phyloP scores from a whole-genome alignment of 2,113 vertebrate species.

The Collichthys lucidus region DNA sequence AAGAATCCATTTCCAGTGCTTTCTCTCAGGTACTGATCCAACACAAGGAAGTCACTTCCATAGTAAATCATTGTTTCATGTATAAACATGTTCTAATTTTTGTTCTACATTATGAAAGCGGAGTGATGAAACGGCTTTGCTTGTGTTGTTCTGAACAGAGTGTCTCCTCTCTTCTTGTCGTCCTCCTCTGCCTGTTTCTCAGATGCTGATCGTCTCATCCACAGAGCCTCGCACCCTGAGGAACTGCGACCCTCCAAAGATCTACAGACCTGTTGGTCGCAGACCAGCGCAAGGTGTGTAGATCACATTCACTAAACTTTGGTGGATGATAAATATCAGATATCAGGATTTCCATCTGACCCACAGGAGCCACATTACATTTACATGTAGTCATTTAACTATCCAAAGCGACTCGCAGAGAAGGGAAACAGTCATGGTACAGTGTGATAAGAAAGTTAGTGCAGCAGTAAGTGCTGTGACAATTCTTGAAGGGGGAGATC shows the following conservation, averaged over 20 bases:
- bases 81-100: too few relatives aligned
- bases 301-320: not conserved
- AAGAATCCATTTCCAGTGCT: slow-evolving; percentile 65
- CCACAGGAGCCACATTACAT: not conserved
- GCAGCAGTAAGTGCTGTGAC: too few relatives aligned
- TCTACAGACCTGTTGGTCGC: not conserved
- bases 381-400: too few relatives aligned
- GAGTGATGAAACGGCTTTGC: not conserved
- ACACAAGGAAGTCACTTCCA: too few relatives aligned
- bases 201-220: slow-evolving; percentile 80
- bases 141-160: too few relatives aligned
- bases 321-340: not conserved
- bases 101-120: too few relatives aligned
- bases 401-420: too few relatives aligned
- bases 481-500: too few relatives aligned
- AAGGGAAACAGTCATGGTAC: too few relatives aligned
- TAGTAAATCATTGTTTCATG: too few relatives aligned
- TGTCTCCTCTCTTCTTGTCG: not conserved
- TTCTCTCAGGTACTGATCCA: slow-evolving; percentile 77
- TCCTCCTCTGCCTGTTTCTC: not conserved
- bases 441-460: too few relatives aligned
- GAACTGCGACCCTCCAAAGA: slow-evolving; percentile 65
- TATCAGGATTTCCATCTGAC: not conserved
- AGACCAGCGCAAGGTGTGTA: slow-evolving; percentile 28
- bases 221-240: slow-evolving; percentile 77